Conservation (phyloP, 2,113 vertebrate species). For the Micromys minutus region DNA sequence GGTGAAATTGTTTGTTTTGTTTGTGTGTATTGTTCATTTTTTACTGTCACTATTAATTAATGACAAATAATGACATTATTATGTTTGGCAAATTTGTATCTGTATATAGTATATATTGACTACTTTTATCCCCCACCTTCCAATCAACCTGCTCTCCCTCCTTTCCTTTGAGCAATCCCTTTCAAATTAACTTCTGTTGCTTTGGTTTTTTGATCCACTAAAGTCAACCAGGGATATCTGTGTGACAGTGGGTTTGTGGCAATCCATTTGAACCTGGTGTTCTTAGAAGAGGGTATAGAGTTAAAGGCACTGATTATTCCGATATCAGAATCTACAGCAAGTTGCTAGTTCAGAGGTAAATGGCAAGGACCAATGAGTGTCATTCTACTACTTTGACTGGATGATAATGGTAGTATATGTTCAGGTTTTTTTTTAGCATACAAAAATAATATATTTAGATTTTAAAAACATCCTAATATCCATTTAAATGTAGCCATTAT, state of each 20-base stretch:
- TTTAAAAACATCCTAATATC: neutral
- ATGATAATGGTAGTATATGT: neutral
- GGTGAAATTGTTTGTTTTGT: no score
- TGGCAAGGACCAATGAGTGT: fast-evolving
- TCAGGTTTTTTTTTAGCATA: neutral
- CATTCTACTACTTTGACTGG: neutral
- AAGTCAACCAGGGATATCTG: fast-evolving
- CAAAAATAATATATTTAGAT: neutral
- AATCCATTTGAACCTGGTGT: neutral
- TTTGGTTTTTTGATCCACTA: neutral
- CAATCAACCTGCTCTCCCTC: neutral
- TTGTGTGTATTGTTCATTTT: neutral
- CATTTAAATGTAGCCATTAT: neutral
- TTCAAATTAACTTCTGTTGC: neutral
- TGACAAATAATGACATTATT: no score
- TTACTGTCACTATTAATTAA: neutral
- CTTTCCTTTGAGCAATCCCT: neutral
- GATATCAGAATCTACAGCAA: no score
- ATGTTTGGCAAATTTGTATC: neutral
- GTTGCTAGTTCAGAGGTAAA: neutral
- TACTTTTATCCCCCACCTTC: neutral
- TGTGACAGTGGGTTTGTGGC: neutral
- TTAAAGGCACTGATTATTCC: neutral
- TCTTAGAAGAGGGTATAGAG: neutral
- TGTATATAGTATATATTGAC: neutral